Base-by-base conservation (phyloP, 2,113 vertebrate genomes). In the Aythya baeri region DNA sequence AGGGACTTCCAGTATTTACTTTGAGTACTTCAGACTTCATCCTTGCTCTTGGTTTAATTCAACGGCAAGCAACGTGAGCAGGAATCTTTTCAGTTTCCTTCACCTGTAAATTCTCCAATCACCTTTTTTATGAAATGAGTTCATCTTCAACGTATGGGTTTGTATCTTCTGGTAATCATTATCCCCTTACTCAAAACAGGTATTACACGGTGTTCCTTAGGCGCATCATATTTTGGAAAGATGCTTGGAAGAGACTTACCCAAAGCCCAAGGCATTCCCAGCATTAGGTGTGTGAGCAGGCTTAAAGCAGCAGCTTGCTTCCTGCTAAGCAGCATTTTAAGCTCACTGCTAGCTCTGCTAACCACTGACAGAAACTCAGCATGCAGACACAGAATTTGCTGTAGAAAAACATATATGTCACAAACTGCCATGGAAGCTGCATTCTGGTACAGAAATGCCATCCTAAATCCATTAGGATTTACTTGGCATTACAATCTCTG, bases 101-200 rank as follows among this genome's bases (percentile, higher is more conserved):
- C 41, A 12, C 25, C 68, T 52, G 17, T 27, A 11, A 50, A n/a
- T 76, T 70, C 49, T 34, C 20, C 6, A 49, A 10, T 68, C 4
- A 0, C 7, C 5, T 0, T 34, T 68, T 75, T 31, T 9, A 59
- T 83, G 43, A 62, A 44, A 11, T 36, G 3, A 8, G 26, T 74
- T 88, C 8, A 11, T 66, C 62, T 36, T 59, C 65, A 26, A 0
- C 0, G 0, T 6, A 1, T 4, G 11, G 27, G 36, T 62, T 72
- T 54, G 49, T 91, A 71, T 67, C 8, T 52, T 68, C 43, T 57
- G 73, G 16, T 67, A 36, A 27, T 63, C 32, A 8, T 32, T 16
- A n/a, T 50, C 26, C 29, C 14, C 13, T 70, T 50, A 13, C 26
- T 61, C 61, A 55, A 1, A 76, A 21, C 46, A 49, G 20, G 9